Percentiles rank a stretch among this genome's conserved stretches.
phyloP scores from a whole-genome alignment of 2,797 vertebrate genomes.

The Yasuhikotakia modesta region DNA sequence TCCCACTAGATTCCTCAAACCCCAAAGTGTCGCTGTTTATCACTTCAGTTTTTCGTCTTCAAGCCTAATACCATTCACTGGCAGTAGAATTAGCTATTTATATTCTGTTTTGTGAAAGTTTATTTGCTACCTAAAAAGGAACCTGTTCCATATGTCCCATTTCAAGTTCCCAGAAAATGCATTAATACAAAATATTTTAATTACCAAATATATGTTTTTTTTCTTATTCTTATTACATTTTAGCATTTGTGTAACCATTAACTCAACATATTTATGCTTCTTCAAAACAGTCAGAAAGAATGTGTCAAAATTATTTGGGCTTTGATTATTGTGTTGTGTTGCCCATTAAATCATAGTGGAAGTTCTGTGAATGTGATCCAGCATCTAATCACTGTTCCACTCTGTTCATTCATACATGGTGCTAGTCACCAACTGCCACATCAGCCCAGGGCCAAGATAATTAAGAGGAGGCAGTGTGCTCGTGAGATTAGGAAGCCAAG shows the following conservation, averaged over 20 bases:
- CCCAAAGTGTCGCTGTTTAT: slow-evolving; percentile 45
- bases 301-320: no score
- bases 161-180: no score
- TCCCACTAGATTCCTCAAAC: slow-evolving; percentile 63
- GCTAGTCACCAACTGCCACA: slow-evolving; percentile 44
- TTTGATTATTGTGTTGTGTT: slow-evolving; percentile 6
- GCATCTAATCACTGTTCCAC: neutral
- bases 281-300: neutral
- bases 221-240: no score
- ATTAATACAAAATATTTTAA: no score
- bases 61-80: neutral
- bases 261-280: neutral
- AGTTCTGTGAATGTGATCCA: slow-evolving; percentile 1
- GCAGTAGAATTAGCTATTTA: no score
- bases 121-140: no score
- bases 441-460: slow-evolving; percentile 43
- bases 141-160: no score
- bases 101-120: no score
- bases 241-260: no score
- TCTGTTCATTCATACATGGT: slow-evolving; percentile 39
- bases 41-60: neutral
- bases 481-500: slow-evolving; percentile 33
- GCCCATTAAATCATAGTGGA: slow-evolving; percentile 13
- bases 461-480: slow-evolving; percentile 41
- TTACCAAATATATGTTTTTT: no score